These are phyloP conservation scores for Dolichopus griseipennis DNA, from an alignment of 2,888 invertebrate species.

Conservation along the genomic window DNA sequence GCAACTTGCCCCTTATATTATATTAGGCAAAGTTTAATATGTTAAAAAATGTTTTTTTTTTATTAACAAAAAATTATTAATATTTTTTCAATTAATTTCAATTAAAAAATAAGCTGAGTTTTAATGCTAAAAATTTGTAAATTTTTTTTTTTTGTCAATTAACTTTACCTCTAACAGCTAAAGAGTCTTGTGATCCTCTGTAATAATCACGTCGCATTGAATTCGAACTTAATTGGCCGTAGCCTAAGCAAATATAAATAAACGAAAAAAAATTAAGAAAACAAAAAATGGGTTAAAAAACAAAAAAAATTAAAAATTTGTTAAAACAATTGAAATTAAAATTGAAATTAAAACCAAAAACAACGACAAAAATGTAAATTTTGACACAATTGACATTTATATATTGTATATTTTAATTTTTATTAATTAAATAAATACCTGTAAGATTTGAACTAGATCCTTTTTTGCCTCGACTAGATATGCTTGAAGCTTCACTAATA, in stretches of 20 bases:
- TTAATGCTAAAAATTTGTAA: no score
- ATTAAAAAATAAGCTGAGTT: no score
- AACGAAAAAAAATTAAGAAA: conserved; percentile 21
- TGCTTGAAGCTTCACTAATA: conserved; percentile 65
- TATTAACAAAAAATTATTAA: no score
- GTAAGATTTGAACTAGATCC: conserved; percentile 75
- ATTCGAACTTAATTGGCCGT: conserved; percentile 47
- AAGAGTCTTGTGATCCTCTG: conserved; percentile 84
- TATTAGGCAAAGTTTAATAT: no score
- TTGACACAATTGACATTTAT: neutral
- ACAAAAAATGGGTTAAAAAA: conserved; percentile 16
- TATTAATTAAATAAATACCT: conserved; percentile 47
- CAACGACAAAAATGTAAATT: neutral
- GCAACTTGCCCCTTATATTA: no score
- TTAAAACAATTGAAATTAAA: conserved; percentile 16
- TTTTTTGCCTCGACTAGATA: conserved; percentile 64
- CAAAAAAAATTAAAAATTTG: conserved; percentile 21
- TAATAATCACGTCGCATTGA: conserved; percentile 83
- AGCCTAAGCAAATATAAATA: conserved; percentile 28
- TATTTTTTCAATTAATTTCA: no score
- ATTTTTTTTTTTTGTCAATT: conserved; percentile 19
- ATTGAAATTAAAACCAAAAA: neutral
- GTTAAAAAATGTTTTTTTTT: no score
- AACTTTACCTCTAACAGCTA: conserved; percentile 71
- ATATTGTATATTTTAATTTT: neutral